Base-by-base conservation (phyloP, 2,113 vertebrate species). In the Mirza zaza region DNA sequence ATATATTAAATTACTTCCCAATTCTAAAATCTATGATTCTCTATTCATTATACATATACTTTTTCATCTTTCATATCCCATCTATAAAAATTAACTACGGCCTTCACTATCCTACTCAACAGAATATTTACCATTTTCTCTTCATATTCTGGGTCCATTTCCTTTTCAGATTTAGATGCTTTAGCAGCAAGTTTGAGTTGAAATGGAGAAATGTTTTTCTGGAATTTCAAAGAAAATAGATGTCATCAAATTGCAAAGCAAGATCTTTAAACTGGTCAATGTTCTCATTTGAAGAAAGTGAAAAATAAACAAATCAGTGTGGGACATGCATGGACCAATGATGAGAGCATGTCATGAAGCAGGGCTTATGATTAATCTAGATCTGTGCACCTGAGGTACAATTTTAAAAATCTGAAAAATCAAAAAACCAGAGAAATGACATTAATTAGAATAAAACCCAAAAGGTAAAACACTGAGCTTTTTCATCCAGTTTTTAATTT, bases 111-210 rank as follows among this genome's bases (percentile, higher is more conserved):
- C 48, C 76, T 94, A 97, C 80, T 83, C 95, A 96, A 96, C 52
- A 92, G 90, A 52, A 71, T 76, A 97, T 99, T 99, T 97, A 99
- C 99, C 99, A 99, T 99, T 98, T 99, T 99, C 91, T 99, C 99
- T 97, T 99, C 99, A 95, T 99, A 99, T 97, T 99, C 99, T 34
- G 99, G 98, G 96, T 99, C 99, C 97, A 98, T 96, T 96, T 99
- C 98, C 97, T 98, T 99, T 71, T 99, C 99, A 97, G 97, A 97
- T 96, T 98, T 98, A 75, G 97, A 96, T 52, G 98, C 97, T 97
- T 99, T 99, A 27, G 98, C 98, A 95, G 98, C 98, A 90, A 98
- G 97, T 87, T 98, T 99, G 88, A 99, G 98, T 94, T 98, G 98
- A 97, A 99, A 99, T 0, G 98, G 98, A 67, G 98, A 98, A 97